A percentile compares a stretch with the other conserved stretches of the same genome.
Evolutionary conservation across 2,113 vertebrate species (phyloP).

Genomic region (Tachysurus fulvidraco): DNA sequence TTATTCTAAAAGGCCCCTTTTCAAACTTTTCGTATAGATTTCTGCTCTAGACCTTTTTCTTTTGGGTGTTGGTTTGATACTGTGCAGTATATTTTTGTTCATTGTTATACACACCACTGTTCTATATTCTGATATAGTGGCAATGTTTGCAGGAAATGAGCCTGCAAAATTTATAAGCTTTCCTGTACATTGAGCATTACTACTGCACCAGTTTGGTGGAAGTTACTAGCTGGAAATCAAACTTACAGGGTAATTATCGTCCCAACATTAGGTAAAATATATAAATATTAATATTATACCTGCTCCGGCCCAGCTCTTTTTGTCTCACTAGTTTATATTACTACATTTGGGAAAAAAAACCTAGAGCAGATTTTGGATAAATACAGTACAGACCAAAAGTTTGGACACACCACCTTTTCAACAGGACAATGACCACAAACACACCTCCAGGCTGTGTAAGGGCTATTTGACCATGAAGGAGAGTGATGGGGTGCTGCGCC

Average conservation of each 20-base stretch:
- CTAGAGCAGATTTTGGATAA: slow-evolving; percentile 21
- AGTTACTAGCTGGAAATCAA: neutral
- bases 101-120: neutral
- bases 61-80: neutral
- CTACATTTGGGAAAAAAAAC: neutral
- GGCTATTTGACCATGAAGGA: too few relatives aligned
- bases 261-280: neutral
- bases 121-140: neutral
- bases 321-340: neutral
- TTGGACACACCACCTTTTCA: too few relatives aligned
- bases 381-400: too few relatives aligned
- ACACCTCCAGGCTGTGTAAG: too few relatives aligned
- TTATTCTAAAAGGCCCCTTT: neutral
- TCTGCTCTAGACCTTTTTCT: neutral
- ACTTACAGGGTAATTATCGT: neutral
- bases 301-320: neutral
- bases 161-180: neutral
- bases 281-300: neutral
- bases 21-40: neutral
- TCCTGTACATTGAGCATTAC: neutral
- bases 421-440: too few relatives aligned
- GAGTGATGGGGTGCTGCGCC: too few relatives aligned
- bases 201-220: neutral
- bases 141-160: neutral
- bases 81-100: neutral